Percentiles rank a stretch among this genome's conserved stretches.
These are phyloP conservation scores for Enoplosus armatus DNA, from an alignment of 2,797 vertebrate genomes.

Conservation along the genomic window DNA sequence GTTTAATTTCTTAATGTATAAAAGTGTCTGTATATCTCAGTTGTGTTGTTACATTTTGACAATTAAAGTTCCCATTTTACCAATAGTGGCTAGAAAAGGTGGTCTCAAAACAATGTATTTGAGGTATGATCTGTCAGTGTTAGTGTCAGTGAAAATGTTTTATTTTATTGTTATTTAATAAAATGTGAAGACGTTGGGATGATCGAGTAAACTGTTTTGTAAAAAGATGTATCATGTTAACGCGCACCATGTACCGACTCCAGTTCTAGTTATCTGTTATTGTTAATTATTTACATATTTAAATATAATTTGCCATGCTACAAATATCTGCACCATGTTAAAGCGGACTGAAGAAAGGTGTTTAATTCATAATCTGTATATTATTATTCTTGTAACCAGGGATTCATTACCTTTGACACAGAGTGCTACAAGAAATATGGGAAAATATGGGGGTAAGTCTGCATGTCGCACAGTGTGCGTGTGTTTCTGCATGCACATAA, in stretches of 20 bases:
- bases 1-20: background rate
- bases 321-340: background rate
- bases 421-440: conserved; percentile 81
- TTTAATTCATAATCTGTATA: background rate
- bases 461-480: background rate
- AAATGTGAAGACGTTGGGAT: background rate
- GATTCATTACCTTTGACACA: conserved; percentile 70
- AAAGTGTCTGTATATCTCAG: background rate
- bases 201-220: background rate
- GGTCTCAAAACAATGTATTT: background rate
- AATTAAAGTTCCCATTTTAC: background rate
- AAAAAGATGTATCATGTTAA: background rate
- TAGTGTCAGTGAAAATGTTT: background rate
- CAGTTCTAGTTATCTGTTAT: background rate
- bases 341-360: background rate
- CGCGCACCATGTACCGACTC: background rate
- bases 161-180: background rate
- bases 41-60: background rate
- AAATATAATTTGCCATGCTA: background rate
- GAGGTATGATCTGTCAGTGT: background rate
- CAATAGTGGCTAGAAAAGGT: background rate
- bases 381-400: conserved; percentile 57
- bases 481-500: background rate
- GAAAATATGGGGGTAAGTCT: conserved; percentile 84
- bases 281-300: background rate